A percentile compares a stretch with the other conserved stretches of the same genome.
These are phyloP conservation scores for Bimastos eiseni DNA, from an alignment of 2,888 invertebrate genomes.

Conservation along the genomic window DNA sequence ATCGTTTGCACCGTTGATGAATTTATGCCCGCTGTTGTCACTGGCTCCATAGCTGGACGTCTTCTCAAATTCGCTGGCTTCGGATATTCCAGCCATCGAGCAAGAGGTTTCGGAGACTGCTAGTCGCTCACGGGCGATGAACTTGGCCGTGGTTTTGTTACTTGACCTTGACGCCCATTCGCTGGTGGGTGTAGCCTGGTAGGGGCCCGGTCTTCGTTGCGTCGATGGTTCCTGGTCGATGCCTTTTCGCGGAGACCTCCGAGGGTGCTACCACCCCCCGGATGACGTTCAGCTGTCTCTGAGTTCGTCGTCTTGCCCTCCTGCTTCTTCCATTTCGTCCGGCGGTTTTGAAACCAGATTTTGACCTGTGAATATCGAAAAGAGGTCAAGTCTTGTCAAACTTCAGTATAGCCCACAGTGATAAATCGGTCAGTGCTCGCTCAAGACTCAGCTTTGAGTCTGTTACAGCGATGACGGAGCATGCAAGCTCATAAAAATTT, in stretches of 20 bases:
- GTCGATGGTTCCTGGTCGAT: neutral
- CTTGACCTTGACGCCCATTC: neutral
- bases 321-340: neutral
- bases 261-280: neutral
- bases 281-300: neutral
- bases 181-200: neutral
- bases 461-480: too few species aligned
- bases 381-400: too few species aligned
- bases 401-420: too few species aligned
- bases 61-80: neutral
- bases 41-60: neutral
- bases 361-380: constrained; percentile 13
- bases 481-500: too few species aligned
- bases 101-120: neutral
- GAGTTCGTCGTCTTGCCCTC: neutral
- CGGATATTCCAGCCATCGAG: neutral
- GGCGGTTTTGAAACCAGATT: neutral
- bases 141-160: neutral
- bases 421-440: too few species aligned
- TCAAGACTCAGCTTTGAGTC: too few species aligned
- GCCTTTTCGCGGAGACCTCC: neutral
- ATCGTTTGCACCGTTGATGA: neutral
- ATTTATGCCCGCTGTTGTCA: neutral
- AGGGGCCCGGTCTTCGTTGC: neutral
- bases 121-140: neutral